Evolutionary conservation across 2,797 vertebrate species (phyloP), one percentile per base, ranked within the genome.

Genomic region (Ctenopoma multispine): DNA sequence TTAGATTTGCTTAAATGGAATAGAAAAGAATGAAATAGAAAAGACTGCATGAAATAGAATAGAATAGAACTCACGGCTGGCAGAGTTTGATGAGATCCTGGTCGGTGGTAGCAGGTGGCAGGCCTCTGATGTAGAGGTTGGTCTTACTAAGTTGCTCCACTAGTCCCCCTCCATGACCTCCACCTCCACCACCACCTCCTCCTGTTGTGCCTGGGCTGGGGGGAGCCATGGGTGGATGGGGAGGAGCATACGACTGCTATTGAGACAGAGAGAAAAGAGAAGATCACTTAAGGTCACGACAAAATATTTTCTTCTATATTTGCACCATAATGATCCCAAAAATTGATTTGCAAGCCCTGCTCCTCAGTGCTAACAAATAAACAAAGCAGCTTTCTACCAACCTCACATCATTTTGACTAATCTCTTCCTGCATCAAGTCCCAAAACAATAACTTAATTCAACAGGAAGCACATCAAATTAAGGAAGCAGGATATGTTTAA

Each of bases 11-110:
- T 40, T 4, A 13, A 40, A 13, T 7, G 3, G 41, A 61, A 48
- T 6, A 49, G 61, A 72, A 67, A 6, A 61, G 80, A 87, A 49
- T 0, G 47, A 58, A 72, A 67, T 7, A 61, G 80, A 87, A 49
- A 0, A 23, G 34, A 72, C n/a, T n/a, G n/a, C n/a, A 13, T 7
- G 3, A 15, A 61, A 48, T 6, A 49, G 61, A 72, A 67, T 7
- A 61, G 80, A 87, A 49, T 0, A 23, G 34, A 72, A 97, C 97
- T 99, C 94, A 99, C 98, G 97, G 97, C 93, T 99, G 97, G 93
- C 98, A 99, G 87, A 99, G 96, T 93, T 99, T 99, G 95, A 99
- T 98, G 81, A 99, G 97, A 93, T 99, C 98, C 94, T 99, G 98
- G 95, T 99, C 98, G 0, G 97, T 99, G 87, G 98, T 99, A 89